phyloP scores from a whole-genome alignment of 2,888 invertebrate species.

The Endotricha flammealis region DNA sequence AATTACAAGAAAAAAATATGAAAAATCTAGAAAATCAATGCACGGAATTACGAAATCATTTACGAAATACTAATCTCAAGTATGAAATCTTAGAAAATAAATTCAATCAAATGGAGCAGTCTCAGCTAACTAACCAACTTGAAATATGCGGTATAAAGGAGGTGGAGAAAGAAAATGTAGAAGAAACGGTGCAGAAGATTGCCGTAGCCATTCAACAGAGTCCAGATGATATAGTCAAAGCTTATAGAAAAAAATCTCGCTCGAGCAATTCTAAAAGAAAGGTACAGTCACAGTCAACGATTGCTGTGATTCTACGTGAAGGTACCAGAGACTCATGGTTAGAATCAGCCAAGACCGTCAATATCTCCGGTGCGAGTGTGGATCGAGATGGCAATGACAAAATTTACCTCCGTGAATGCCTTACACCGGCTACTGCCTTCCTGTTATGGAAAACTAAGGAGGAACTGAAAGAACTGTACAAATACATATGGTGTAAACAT shows the following conservation, averaged over 20 bases:
- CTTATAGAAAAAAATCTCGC: neutral
- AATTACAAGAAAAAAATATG: conserved; percentile 8
- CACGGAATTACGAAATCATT: conserved; percentile 7
- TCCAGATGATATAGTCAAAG: conserved; percentile 4
- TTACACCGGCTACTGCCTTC: conserved; percentile 12
- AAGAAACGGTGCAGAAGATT: neutral
- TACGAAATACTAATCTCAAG: conserved; percentile 8
- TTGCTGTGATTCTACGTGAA: neutral
- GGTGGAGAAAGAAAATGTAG: neutral
- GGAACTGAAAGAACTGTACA: conserved; percentile 1
- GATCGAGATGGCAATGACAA: neutral
- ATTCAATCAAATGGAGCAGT: conserved; percentile 11
- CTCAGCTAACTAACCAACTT: conserved; percentile 6
- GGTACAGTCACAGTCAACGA: neutral
- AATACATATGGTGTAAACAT: neutral
- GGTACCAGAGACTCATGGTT: conserved; percentile 5
- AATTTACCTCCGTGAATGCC: conserved; percentile 11
- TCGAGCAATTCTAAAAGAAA: neutral
- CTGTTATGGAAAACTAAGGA: conserved; percentile 12
- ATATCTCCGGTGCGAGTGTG: neutral
- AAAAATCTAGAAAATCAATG: conserved; percentile 11
- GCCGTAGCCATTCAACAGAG: conserved; percentile 1
- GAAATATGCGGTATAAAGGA: conserved; percentile 12
- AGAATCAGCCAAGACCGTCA: conserved; percentile 6
- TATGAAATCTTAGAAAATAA: conserved; percentile 11